These are phyloP conservation scores for Scaptomyza cyrtandrae DNA, from an alignment of 2,888 invertebrate genomes.

Conservation along the genomic window DNA sequence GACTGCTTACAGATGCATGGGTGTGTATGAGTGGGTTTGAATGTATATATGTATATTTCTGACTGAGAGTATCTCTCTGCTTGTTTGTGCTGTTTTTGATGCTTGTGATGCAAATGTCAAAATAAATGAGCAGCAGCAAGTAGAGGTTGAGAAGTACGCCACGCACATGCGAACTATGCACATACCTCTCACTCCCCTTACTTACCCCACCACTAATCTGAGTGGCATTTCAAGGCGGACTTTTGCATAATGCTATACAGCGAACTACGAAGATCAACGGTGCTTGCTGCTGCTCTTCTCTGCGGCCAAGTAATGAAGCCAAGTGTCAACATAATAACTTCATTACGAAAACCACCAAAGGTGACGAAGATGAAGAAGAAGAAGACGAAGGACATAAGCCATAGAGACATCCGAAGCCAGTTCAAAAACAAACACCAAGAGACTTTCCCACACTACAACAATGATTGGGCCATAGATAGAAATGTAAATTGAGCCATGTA, in stretches of 20 bases:
- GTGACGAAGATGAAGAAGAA: constrained; percentile 20
- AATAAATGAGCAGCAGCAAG: constrained; percentile 67
- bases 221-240: constrained; percentile 42
- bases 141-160: constrained; percentile 10
- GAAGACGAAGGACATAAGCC: constrained; percentile 7
- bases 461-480: constrained; percentile 20
- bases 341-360: constrained; percentile 53
- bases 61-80: constrained; percentile 19
- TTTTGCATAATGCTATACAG: constrained; percentile 43
- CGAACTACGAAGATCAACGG: constrained; percentile 63
- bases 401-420: constrained; percentile 48
- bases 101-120: constrained; percentile 68
- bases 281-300: constrained; percentile 25
- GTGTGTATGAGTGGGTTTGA: constrained; percentile 16
- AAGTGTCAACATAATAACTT: constrained; percentile 81
- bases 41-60: constrained; percentile 1
- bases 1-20: constrained; percentile 54
- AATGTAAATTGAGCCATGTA: constrained; percentile 40
- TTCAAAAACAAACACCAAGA: constrained; percentile 59
- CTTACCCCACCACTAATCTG: constrained; percentile 2
- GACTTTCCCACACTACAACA: constrained; percentile 44
- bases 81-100: constrained; percentile 59
- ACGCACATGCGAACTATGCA: constrained; percentile 19
- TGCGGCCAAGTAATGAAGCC: constrained; percentile 59
- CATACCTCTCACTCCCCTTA: neutral